phyloP scores from a whole-genome alignment of 23 tunicate species.

The Ciona savignyi region DNA sequence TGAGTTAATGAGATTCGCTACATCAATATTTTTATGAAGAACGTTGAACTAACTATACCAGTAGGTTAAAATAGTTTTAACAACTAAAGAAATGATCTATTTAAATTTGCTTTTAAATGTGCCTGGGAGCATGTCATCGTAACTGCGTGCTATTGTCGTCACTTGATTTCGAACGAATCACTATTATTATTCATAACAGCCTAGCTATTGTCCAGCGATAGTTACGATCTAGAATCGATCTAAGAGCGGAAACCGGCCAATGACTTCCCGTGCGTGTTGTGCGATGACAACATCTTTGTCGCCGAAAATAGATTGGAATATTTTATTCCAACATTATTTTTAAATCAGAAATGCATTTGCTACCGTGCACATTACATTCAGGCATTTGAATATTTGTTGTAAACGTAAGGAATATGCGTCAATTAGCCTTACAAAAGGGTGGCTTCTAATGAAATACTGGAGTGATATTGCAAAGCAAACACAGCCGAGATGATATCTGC shows the following conservation, averaged over 20 bases:
- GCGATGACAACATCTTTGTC: neutral
- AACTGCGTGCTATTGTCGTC: neutral
- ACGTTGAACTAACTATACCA: no score
- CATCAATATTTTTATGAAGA: no score
- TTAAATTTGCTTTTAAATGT: no score
- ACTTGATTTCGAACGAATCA: neutral
- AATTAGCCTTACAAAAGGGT: neutral
- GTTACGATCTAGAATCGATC: neutral
- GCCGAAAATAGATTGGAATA: neutral
- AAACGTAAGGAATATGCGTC: neutral
- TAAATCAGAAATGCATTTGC: no score
- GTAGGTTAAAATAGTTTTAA: no score
- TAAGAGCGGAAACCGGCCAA: neutral
- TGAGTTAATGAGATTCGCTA: no score
- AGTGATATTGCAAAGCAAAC: neutral
- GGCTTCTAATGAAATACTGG: neutral
- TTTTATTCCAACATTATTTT: no score
- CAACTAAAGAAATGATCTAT: no score
- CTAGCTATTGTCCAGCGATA: neutral
- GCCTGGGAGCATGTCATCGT: no score
- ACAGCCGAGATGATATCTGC: conserved; percentile 1
- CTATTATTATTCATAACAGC: neutral
- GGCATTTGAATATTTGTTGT: neutral
- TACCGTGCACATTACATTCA: neutral
- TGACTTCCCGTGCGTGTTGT: neutral